Evolutionary conservation across 2,113 vertebrate genomes (phyloP).

Genomic region (Odobenus rosmarus): DNA sequence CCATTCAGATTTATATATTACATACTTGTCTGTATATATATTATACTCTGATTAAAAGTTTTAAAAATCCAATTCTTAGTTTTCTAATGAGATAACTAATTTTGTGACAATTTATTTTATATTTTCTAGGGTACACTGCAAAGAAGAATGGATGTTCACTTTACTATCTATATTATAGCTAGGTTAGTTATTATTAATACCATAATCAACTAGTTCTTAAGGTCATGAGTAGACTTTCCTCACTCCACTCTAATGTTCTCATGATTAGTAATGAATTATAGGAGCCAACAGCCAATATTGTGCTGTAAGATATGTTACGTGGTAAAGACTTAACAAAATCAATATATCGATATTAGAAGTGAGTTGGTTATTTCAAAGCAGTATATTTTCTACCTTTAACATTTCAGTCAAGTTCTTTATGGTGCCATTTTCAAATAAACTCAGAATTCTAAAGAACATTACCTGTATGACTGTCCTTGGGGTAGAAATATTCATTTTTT

Average conservation of each 20-base stretch:
- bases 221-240: neutral
- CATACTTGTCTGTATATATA: neutral
- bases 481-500: slow-evolving; percentile 32
- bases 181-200: neutral
- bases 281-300: neutral
- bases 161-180: neutral
- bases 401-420: neutral
- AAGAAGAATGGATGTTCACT: neutral
- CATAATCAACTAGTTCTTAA: slow-evolving; percentile 30
- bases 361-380: slow-evolving; percentile 3
- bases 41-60: neutral
- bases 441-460: slow-evolving; percentile 50
- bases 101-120: slow-evolving; percentile 18
- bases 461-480: slow-evolving; percentile 57
- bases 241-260: neutral
- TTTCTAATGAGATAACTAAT: slow-evolving; percentile 6
- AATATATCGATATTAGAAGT: neutral
- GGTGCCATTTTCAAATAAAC: slow-evolving; percentile 15
- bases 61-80: neutral
- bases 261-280: neutral
- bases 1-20: neutral
- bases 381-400: slow-evolving; percentile 16
- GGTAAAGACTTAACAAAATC: slow-evolving; percentile 4
- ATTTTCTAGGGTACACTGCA: neutral
- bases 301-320: neutral